phyloP scores from a whole-genome alignment of 1,140 invertebrate species.

The Drosophila truncata region DNA sequence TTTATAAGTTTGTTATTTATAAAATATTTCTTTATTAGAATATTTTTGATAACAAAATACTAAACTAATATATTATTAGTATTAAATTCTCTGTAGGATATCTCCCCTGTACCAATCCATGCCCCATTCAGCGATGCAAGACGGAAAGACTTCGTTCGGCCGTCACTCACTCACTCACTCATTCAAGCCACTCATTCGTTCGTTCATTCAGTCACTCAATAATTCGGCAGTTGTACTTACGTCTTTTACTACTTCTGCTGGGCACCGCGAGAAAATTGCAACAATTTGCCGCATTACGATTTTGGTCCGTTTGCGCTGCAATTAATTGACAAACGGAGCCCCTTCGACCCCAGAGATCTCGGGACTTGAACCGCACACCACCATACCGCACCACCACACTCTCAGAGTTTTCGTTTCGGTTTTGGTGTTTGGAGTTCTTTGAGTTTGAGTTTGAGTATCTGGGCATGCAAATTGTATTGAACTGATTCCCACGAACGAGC shows the following conservation, averaged over 20 bases:
- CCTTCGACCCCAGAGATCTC: slow-evolving; percentile 39
- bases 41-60: too few relatives aligned
- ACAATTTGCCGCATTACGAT: slow-evolving; percentile 68
- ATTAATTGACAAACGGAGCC: slow-evolving; percentile 78
- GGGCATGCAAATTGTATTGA: slow-evolving; percentile 79
- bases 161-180: slow-evolving; percentile 40
- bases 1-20: too few relatives aligned
- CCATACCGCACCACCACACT: slow-evolving; percentile 4
- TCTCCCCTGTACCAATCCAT: slow-evolving; percentile 11
- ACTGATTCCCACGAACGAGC: slow-evolving; percentile 75
- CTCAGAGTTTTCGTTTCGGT: slow-evolving; percentile 1
- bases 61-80: too few relatives aligned
- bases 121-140: slow-evolving; percentile 73
- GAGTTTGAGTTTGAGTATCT: slow-evolving; percentile 49
- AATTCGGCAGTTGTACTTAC: slow-evolving; percentile 74
- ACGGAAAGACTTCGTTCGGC: slow-evolving; percentile 62
- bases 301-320: slow-evolving; percentile 66
- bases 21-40: too few relatives aligned
- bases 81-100: not conserved
- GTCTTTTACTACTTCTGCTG: slow-evolving; percentile 57
- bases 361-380: slow-evolving; percentile 54
- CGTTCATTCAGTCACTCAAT: slow-evolving; percentile 63
- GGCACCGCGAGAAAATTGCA: slow-evolving; percentile 77
- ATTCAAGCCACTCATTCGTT: slow-evolving; percentile 48
- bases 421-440: slow-evolving; percentile 13